Evolutionary conservation across 2,797 vertebrate species (phyloP).

Genomic region (Loris lydekkerianus): DNA sequence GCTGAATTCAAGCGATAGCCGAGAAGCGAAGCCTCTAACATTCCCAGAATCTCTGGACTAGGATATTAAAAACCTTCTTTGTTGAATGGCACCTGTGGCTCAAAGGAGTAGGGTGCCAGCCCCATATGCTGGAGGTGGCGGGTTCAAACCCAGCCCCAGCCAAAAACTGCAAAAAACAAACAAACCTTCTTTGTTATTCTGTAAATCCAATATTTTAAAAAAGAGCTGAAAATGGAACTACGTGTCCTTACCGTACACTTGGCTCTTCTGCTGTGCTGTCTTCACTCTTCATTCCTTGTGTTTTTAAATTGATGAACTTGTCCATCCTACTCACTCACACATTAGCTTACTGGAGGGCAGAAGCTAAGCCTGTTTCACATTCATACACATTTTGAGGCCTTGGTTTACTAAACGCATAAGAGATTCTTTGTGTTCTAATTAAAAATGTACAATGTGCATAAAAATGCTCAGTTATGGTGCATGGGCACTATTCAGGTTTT

Average conservation of each 20-base stretch:
- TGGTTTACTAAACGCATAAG: background rate
- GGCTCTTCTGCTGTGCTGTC: background rate
- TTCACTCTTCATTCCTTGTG: background rate
- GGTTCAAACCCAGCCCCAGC: too few species aligned
- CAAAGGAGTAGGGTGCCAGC: too few species aligned
- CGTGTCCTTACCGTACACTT: background rate
- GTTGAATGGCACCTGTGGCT: background rate
- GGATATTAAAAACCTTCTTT: background rate
- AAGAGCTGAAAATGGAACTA: background rate
- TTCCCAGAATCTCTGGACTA: fast-evolving
- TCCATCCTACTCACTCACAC: background rate
- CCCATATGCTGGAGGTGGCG: too few species aligned
- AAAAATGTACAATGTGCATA: background rate
- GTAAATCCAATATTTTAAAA: background rate
- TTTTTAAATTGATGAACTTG: background rate
- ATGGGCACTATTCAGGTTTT: background rate
- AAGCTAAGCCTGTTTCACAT: background rate
- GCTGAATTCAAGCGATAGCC: background rate
- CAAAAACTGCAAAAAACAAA: too few species aligned
- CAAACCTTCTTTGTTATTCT: background rate
- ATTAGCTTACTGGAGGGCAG: background rate
- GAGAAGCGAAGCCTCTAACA: background rate
- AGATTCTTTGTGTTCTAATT: slow-evolving; percentile 52
- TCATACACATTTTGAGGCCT: background rate
- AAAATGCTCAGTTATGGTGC: background rate